Base-by-base conservation (phyloP, 2,888 invertebrate species). In the Cylindroiulus punctatus region DNA sequence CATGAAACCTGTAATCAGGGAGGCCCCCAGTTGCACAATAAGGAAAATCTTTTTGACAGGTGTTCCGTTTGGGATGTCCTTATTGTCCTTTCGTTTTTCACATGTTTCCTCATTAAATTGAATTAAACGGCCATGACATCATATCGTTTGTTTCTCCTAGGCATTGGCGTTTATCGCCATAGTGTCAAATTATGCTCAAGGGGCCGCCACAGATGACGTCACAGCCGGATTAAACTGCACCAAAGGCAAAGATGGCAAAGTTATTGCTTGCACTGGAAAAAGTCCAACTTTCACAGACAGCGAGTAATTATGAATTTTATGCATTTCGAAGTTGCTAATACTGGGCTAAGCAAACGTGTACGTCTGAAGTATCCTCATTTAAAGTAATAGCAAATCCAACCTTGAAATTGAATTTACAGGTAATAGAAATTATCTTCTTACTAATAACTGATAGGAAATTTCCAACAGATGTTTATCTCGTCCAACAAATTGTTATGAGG, bases 181-280 rank as follows among this genome's bases (percentile, higher is more conserved):
- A 19, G 22, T 57, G 57, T 57, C 19, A 19, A 57, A n/a, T 57
- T n/a, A n/a, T 57, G 57, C 57, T n/a, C 57, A 0, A n/a, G 57
- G 57, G n/a, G 57, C 57, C 57, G n/a, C 57, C 22, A 57, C 57
- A 1, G 57, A 57, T 32, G 85, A 52, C 36, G 85, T 81, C 81
- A 52, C 65, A 14, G 81, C 32, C 32, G 85, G 81, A 76, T 44
- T 85, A n/a, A 32, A 85, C 52, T 85, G 85, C 40, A 81, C 81
- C 76, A 85, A 85, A 40, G 85, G 52, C 81, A 85, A 81, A 26
- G 81, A 85, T 76, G 85, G 85, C 65, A 65, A 85, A 76, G 22
- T 81, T 8, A 85, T 85, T 81, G 85, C 85, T n/a, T 85, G 85
- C 40, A 65, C 57, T 32, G 85, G 85, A n/a, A 81, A 85, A 81